These are phyloP conservation scores for Pheosia gnoma DNA, from an alignment of 2,888 invertebrate genomes.

Conservation along the genomic window DNA sequence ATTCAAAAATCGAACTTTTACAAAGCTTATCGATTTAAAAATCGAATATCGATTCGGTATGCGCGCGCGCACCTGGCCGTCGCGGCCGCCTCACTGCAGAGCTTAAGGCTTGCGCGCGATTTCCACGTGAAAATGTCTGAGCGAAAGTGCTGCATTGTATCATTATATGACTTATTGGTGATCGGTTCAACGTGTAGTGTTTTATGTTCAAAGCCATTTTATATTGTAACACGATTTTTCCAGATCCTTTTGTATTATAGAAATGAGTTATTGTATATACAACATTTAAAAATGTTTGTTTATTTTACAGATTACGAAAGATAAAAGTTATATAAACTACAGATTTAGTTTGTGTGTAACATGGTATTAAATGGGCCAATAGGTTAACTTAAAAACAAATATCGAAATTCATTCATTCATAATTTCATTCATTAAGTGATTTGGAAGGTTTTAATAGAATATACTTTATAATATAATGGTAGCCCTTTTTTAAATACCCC, in stretches of 20 bases:
- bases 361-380: not conserved
- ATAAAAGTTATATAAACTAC: too few species aligned
- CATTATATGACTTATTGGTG: conserved; percentile 17
- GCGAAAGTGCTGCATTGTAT: conserved; percentile 66
- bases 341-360: not conserved
- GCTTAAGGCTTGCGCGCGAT: conserved; percentile 59
- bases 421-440: too few species aligned
- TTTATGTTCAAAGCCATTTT: conserved; percentile 7
- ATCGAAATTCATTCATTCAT: too few species aligned
- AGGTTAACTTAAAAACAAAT: too few species aligned
- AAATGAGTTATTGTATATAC: not conserved
- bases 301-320: not conserved
- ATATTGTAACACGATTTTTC: not conserved
- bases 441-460: too few species aligned
- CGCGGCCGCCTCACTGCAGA: conserved; percentile 58
- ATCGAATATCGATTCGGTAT: conserved; percentile 45
- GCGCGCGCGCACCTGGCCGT: conserved; percentile 51
- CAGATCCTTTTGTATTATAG: not conserved
- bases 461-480: too few species aligned
- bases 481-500: too few species aligned
- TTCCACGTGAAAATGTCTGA: conserved; percentile 61
- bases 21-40: conserved; percentile 23
- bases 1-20: conserved; percentile 12
- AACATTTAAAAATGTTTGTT: not conserved
- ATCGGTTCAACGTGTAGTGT: conserved; percentile 21